Conservation (phyloP, 2,888 invertebrate species). For the Pachydiplax longipennis region DNA sequence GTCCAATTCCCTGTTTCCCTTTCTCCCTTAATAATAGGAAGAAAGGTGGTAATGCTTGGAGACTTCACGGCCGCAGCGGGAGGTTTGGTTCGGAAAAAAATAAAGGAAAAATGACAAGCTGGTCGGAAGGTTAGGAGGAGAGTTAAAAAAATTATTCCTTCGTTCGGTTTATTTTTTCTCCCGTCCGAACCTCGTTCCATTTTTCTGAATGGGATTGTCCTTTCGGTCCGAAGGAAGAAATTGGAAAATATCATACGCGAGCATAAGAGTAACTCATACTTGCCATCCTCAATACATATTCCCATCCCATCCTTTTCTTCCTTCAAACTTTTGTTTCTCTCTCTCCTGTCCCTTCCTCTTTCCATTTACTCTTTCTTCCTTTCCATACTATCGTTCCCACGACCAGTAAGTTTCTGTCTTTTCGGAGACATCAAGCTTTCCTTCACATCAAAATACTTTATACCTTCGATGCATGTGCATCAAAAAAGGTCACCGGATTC, state of each 20-base stretch:
- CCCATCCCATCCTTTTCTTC: not conserved
- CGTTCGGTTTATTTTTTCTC: not conserved
- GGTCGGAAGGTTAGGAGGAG: not conserved
- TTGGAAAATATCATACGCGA: not conserved
- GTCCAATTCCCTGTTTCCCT: not conserved
- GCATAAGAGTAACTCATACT: not conserved
- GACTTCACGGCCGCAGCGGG: not conserved
- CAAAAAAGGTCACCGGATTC: no score
- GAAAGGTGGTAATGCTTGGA: not conserved
- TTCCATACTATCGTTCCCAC: no score
- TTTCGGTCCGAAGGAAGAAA: not conserved
- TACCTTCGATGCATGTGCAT: no score
- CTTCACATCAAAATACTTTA: no score
- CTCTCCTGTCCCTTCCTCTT: not conserved
- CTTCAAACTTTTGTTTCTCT: not conserved
- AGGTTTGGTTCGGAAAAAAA: not conserved
- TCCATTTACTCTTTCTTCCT: not conserved
- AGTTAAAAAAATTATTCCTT: not conserved
- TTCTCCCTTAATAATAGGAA: not conserved
- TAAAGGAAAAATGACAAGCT: not conserved
- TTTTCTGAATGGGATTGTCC: not conserved
- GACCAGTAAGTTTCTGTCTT: no score
- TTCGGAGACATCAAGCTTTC: no score
- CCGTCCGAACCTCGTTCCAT: not conserved
- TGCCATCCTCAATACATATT: no score